Evolutionary conservation across 2,888 invertebrate species (phyloP), one percentile per base, ranked within the genome.

Genomic region (Caenorhabditis virilis): DNA sequence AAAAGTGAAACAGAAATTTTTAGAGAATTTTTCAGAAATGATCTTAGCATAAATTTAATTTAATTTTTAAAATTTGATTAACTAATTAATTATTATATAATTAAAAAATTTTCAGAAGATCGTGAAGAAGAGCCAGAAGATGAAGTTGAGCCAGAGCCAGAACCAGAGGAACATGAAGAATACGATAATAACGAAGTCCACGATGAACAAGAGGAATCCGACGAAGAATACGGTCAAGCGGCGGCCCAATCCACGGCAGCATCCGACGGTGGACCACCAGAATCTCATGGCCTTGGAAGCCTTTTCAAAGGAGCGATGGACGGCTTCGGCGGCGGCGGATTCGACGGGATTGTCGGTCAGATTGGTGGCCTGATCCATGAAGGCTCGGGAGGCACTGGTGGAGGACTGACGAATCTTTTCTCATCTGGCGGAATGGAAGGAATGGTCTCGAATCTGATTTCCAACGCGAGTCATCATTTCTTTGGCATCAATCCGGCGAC

Each of bases 401-500:
- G 71, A 35, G 69, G 57, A 7, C 51, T 63, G 18, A 63, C 68
- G 9, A 75, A 75, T 51, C 42, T 69, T 11, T 67, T 70, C 54
- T 64, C 73, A 36, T 66, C 65, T 16, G 78, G 78, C 16, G 78
- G 76, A 3, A 57, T 79, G 47, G 73, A 66, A 20, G 57, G 56
- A 7, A 54, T 77, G 18, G 73, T 74, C 18, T 68, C 66, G 25
- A 72, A 69, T 33, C 36, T 78, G 36, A 71, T 79, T 41, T 68
- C 69, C 11, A 58, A 63, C 22, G 78, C 77, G 7, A 69, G 76
- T 36, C 77, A 76, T 43, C 63, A 73, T 27, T 79, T 78, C 47
- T 65, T 79, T 39, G 70, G 73, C 15, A 61, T 79, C 42, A 69
- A 79, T 30, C 74, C 77, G 13, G 68, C 45, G 0, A 77, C 76